A percentile compares a stretch with the other conserved stretches of the same genome.
Evolutionary conservation across 2,888 invertebrate genomes (phyloP).

Genomic region (Synanthedon tipuliformis): DNA sequence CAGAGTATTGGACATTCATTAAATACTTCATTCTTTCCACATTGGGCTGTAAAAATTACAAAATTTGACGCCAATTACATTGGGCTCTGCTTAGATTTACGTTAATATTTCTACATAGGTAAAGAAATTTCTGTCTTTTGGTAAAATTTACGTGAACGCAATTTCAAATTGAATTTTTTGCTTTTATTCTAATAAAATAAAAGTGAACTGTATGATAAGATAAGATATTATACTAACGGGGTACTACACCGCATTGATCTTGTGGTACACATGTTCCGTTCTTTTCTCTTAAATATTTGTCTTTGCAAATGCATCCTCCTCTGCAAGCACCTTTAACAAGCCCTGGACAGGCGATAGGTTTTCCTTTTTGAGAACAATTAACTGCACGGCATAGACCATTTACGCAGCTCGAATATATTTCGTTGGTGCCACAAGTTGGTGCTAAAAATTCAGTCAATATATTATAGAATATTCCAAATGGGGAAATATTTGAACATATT

Average conservation of each 20-base stretch:
- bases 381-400: slow-evolving; percentile 22
- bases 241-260: slow-evolving; percentile 13
- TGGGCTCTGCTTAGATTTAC: no score
- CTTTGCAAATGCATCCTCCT: slow-evolving; percentile 26
- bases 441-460: slow-evolving; percentile 4
- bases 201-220: no score
- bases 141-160: no score
- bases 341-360: slow-evolving; percentile 16
- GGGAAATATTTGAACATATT: no score
- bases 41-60: neutral
- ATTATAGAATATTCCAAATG: no score
- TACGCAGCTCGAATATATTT: slow-evolving; percentile 21
- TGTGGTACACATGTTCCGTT: slow-evolving; percentile 24
- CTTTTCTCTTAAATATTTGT: slow-evolving; percentile 17
- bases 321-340: slow-evolving; percentile 15
- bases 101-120: no score
- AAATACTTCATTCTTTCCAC: neutral
- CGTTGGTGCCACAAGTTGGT: slow-evolving; percentile 14
- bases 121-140: no score
- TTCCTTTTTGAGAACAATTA: slow-evolving; percentile 24
- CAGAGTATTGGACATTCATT: slow-evolving; percentile 7
- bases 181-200: no score
- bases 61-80: neutral
- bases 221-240: no score
- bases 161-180: no score